Percentiles rank a stretch among this genome's conserved stretches.
phyloP scores from a whole-genome alignment of 2,113 vertebrate species.

The Entomyzon cyanotis region DNA sequence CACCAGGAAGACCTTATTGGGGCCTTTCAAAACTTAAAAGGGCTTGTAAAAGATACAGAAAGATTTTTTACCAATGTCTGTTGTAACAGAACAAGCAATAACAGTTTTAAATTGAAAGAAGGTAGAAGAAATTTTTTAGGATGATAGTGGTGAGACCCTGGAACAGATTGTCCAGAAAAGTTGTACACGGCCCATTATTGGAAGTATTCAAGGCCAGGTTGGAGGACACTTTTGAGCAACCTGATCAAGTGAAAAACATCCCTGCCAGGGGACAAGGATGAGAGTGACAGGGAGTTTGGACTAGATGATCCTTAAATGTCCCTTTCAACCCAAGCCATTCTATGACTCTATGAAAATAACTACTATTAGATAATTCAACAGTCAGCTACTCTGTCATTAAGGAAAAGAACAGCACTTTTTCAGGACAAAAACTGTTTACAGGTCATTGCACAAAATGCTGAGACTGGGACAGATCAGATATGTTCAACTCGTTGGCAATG shows the following conservation, averaged over 20 bases:
- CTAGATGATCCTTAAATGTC: background rate
- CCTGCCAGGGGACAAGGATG: background rate
- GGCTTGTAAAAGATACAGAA: background rate
- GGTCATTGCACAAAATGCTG: background rate
- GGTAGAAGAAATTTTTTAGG: background rate
- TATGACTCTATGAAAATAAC: background rate
- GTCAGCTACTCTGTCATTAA: background rate
- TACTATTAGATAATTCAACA: background rate
- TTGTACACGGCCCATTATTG: accelerated
- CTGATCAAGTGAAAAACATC: background rate
- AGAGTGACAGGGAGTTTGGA: background rate
- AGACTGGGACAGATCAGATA: background rate
- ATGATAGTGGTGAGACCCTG: background rate
- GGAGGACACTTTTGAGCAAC: background rate
- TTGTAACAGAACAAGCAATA: background rate
- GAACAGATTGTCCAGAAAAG: background rate
- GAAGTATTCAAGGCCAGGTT: background rate
- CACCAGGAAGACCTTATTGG: background rate
- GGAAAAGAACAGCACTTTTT: background rate
- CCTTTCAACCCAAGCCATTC: background rate
- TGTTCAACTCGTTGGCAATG: background rate
- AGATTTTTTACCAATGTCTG: background rate
- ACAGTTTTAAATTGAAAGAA: background rate
- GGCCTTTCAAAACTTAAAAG: background rate
- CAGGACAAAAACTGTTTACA: background rate